Evolutionary conservation across 2,113 vertebrate species (phyloP).

Genomic region (Turnix velox): DNA sequence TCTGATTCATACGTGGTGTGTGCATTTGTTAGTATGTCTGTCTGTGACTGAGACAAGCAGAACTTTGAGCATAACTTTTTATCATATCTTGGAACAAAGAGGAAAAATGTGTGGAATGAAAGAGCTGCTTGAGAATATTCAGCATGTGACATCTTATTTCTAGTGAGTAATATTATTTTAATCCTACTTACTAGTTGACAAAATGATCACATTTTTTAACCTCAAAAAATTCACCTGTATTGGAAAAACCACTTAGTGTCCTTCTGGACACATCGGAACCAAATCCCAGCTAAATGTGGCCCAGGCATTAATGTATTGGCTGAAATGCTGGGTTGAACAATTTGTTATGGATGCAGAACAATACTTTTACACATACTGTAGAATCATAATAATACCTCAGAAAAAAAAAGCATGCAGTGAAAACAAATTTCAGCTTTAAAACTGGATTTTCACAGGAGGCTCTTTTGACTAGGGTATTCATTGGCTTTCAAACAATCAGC

Average conservation of each 20-base stretch:
- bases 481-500: background rate
- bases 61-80: background rate
- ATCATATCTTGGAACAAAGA: background rate
- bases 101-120: background rate
- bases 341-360: background rate
- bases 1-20: background rate
- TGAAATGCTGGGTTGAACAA: background rate
- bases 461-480: background rate
- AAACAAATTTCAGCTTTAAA: background rate
- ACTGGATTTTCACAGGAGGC: background rate
- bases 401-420: background rate
- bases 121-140: background rate
- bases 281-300: background rate
- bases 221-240: background rate
- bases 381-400: background rate
- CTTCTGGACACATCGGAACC: background rate
- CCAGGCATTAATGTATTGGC: background rate
- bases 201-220: background rate
- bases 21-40: background rate
- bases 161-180: background rate
- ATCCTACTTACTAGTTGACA: background rate
- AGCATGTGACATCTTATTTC: background rate
- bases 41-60: background rate
- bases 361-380: background rate
- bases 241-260: background rate